These are phyloP conservation scores for Marmota flaviventris DNA, from an alignment of 2,113 vertebrate species.

Conservation along the genomic window DNA sequence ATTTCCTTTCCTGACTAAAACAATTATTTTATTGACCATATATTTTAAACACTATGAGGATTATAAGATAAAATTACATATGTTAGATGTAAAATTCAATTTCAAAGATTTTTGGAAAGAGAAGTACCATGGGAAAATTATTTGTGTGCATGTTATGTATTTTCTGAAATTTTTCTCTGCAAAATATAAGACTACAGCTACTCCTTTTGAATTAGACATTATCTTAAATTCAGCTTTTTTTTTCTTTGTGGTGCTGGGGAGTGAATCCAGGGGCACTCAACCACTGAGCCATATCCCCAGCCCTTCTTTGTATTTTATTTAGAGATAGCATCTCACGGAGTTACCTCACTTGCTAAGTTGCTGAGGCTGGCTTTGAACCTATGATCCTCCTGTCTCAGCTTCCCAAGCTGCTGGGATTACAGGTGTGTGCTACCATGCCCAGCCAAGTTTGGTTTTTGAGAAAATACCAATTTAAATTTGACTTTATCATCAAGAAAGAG, in stretches of 20 bases:
- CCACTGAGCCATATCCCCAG: too few relatives aligned
- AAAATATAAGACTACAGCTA: background rate
- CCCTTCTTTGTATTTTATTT: too few relatives aligned
- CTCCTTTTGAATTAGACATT: background rate
- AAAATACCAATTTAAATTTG: slow-evolving; percentile 41
- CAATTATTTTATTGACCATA: background rate
- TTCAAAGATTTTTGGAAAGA: background rate
- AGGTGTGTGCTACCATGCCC: too few relatives aligned
- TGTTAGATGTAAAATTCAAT: background rate
- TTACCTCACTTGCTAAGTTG: too few relatives aligned
- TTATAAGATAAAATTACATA: background rate
- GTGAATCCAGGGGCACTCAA: too few relatives aligned
- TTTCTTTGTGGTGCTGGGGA: too few relatives aligned
- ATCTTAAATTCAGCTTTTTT: background rate
- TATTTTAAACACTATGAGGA: background rate
- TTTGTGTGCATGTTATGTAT: too few relatives aligned
- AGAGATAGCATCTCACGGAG: too few relatives aligned
- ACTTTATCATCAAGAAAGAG: background rate
- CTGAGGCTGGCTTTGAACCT: too few relatives aligned
- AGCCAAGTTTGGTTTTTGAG: background rate
- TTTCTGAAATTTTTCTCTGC: background rate
- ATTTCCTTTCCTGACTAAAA: too few relatives aligned
- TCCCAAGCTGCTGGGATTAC: too few relatives aligned
- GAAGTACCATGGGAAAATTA: background rate
- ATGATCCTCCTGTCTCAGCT: too few relatives aligned